Percentiles rank a stretch among this genome's conserved stretches.
These are phyloP conservation scores for Tokudaia tokunoshimensis DNA, from an alignment of 2,797 vertebrate genomes.

Conservation along the genomic window DNA sequence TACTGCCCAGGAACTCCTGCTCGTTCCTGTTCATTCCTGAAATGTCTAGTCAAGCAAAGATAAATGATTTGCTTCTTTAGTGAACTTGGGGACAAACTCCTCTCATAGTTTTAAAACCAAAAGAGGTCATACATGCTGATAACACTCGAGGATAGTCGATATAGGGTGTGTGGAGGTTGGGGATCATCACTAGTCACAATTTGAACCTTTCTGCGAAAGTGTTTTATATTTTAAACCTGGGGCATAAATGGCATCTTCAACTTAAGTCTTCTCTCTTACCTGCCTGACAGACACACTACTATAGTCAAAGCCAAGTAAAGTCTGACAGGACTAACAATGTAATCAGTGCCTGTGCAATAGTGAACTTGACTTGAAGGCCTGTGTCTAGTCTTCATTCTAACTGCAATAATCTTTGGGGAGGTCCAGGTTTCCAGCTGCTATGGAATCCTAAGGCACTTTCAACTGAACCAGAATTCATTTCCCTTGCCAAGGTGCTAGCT, in stretches of 20 bases:
- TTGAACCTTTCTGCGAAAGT: not conserved
- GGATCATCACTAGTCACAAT: not conserved
- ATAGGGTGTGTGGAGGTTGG: not conserved
- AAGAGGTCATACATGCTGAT: not conserved
- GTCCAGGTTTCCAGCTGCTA: not conserved
- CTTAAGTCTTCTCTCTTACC: not conserved
- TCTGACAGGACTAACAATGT: not conserved
- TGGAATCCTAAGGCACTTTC: not conserved
- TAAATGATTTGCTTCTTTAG: not conserved
- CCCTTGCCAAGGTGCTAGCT: not conserved
- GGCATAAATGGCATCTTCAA: not conserved
- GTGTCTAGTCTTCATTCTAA: not conserved
- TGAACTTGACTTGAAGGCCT: not conserved
- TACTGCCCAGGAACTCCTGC: not conserved
- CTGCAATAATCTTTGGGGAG: not conserved
- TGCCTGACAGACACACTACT: not conserved
- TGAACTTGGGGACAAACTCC: not conserved
- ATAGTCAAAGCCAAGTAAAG: not conserved
- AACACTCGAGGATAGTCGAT: not conserved
- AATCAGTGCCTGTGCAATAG: not conserved
- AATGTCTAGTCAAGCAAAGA: not conserved
- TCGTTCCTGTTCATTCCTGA: not conserved
- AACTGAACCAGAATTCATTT: constrained; percentile 36
- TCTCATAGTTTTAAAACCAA: not conserved
- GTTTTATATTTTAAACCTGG: not conserved